Base-by-base conservation (phyloP, 2,888 invertebrate species). In the Phalera bucephala region DNA sequence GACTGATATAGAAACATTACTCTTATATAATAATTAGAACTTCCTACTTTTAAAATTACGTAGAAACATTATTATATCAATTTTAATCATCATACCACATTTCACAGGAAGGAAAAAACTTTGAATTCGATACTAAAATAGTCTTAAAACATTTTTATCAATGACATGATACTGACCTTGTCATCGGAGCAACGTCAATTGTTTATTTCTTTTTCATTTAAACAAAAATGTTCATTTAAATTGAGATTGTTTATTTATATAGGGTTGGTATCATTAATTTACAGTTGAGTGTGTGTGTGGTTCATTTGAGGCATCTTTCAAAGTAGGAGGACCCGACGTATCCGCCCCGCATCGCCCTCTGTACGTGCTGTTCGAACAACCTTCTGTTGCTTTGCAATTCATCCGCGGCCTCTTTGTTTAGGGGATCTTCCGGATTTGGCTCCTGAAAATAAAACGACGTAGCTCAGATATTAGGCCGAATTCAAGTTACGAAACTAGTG, bases 391-490 rank as follows among this genome's bases (percentile, higher is more conserved):
- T 97, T 75, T 98, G 97, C 52, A 99, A 92, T 41, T 99, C 97
- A 80, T 99, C 98, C 2, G 99, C 99, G 8, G 99, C 99, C 87
- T 99, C 99, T 89, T 99, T 99, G 84, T 99, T 99, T 58, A 99
- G 83, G 6, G 99, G 99, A 91, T 99, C 99, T 87, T 99, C 99
- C 1, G 99, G 98, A 88, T 99, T 99, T 30, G 99, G 99, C 90
- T 99, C 99, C 97, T 97, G 9, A 2, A 27, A 27, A n/a, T n/a
- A n/a, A n/a, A n/a, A 11, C 17, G 6, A 17, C 6, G 17, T 4
- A 17, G 17, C 3, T 17, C 17, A 17, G 6, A 17, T n/a, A n/a
- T n/a, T n/a, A n/a, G n/a, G n/a, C n/a, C n/a, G n/a, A n/a, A n/a
- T n/a, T n/a, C n/a, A n/a, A n/a, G n/a, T n/a, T n/a, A n/a, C n/a